Conservation (phyloP, 2,888 invertebrate species). For the Phytoseiulus persimilis region DNA sequence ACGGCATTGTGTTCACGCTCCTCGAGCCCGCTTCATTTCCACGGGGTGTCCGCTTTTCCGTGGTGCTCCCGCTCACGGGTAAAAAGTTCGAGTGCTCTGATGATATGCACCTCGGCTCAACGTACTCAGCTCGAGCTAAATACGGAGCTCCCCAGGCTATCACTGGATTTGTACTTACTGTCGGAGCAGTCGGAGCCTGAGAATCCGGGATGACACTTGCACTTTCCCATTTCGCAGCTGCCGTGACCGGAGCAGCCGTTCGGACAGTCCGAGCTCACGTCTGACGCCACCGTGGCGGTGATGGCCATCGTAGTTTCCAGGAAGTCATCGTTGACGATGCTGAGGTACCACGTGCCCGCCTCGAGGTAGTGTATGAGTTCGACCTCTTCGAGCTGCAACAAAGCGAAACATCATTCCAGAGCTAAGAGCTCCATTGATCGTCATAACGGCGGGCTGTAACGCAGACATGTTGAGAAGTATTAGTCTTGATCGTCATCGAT, state of each 20-base stretch:
- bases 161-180: conserved; percentile 60
- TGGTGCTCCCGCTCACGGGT: no score
- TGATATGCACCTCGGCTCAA: no score
- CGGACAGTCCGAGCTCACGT: conserved; percentile 59
- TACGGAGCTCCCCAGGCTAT: no score
- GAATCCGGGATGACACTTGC: conserved; percentile 91
- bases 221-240: conserved; percentile 85
- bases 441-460: no score
- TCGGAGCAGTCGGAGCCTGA: conserved; percentile 93
- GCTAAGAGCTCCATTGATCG: neutral
- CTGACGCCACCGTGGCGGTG: conserved; percentile 43
- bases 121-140: no score
- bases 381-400: conserved; percentile 42
- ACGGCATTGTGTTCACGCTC: neutral
- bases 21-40: neutral
- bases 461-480: no score
- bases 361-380: conserved; percentile 91
- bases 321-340: conserved; percentile 73
- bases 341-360: conserved; percentile 91
- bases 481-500: no score
- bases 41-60: neutral
- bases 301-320: conserved; percentile 41
- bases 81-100: no score
- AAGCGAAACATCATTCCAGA: neutral
- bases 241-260: conserved; percentile 94